Evolutionary conservation across 2,797 vertebrate genomes (phyloP).

Genomic region (Neosalanx taihuensis): DNA sequence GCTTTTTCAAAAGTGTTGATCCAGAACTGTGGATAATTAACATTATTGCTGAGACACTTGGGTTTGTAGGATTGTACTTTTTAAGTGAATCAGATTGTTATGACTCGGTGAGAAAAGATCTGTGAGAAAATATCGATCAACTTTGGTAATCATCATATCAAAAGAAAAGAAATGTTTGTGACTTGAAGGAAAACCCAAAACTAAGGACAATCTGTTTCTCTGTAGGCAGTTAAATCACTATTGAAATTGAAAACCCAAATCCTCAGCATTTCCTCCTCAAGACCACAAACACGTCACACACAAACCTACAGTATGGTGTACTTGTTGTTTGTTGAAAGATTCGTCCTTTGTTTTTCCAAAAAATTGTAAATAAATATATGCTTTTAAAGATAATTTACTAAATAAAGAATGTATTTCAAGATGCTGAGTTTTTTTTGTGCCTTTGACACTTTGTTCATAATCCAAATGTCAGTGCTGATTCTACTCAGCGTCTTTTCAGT

Average conservation of each 20-base stretch:
- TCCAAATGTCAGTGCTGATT: background rate
- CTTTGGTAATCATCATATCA: slow-evolving; percentile 74
- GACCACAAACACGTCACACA: slow-evolving; percentile 53
- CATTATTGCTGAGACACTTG: too few relatives aligned
- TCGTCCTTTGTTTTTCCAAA: slow-evolving; percentile 45
- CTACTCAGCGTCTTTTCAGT: slow-evolving; percentile 1
- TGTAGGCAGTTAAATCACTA: slow-evolving; percentile 56
- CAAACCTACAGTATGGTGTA: slow-evolving; percentile 31
- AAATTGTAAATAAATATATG: slow-evolving; percentile 57
- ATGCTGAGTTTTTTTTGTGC: slow-evolving; percentile 23
- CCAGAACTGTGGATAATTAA: too few relatives aligned
- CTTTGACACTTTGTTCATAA: slow-evolving; percentile 1
- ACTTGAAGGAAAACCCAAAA: slow-evolving; percentile 56
- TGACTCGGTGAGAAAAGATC: slow-evolving; percentile 35
- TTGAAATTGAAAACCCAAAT: slow-evolving; percentile 68
- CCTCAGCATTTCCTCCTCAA: slow-evolving; percentile 54
- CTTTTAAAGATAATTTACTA: slow-evolving; percentile 52
- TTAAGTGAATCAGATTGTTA: too few relatives aligned
- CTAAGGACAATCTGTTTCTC: slow-evolving; percentile 57
- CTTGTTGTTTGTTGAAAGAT: slow-evolving; percentile 36
- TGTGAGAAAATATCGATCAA: slow-evolving; percentile 39
- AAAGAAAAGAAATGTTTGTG: slow-evolving; percentile 60
- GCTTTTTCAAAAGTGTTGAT: too few relatives aligned
- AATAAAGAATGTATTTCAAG: slow-evolving; percentile 57
- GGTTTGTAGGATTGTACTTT: too few relatives aligned